Evolutionary conservation across 2,797 vertebrate genomes (phyloP), one percentile per base, ranked within the genome.

Genomic region (Nothura maculosa): DNA sequence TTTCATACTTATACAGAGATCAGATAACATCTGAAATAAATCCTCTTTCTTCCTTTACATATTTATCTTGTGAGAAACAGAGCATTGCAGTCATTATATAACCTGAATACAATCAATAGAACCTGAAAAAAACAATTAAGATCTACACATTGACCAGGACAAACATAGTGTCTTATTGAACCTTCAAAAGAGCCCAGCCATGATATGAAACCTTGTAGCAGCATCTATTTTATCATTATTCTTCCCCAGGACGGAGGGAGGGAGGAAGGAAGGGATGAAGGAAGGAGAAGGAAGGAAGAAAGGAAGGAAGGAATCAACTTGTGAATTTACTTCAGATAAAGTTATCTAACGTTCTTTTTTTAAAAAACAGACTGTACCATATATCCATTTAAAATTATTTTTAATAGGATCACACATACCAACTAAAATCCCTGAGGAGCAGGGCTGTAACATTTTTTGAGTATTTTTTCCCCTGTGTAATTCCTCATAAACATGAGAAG

Each of bases 381-480:
- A 27, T 61, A 12, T 72, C 28, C 60, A 30, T 62, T 85, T 85
- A 86, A 76, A 83, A 30, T 45, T 89, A 80, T 68, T 87, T 87
- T 47, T 45, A 63, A 60, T 48, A 81, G 6, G 76, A 62, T 92
- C 63, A 12, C 14, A 15, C 24, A 60, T 50, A 28, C 34, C 85
- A 63, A 72, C 32, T 32, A 22, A 67, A 69, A 24, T 48, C 40
- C 40, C 32, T n/a, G 57, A 79, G 38, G 25, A 79, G 13, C 17
- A 73, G 27, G 3, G 3, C 7, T 50, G 12, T 1, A 3, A 63
- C 30, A 2, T 28, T 4, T 83, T 50, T 6, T 1, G 76, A 24
- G 36, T 54, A 3, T 58, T 48, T 55, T 62, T 19, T 74, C 24
- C 12, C 12, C 4, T n/a, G 9, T 43, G 9, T 54, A 67, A 60